Base-by-base conservation (phyloP, 2,113 vertebrate species). In the Notechis scutatus region DNA sequence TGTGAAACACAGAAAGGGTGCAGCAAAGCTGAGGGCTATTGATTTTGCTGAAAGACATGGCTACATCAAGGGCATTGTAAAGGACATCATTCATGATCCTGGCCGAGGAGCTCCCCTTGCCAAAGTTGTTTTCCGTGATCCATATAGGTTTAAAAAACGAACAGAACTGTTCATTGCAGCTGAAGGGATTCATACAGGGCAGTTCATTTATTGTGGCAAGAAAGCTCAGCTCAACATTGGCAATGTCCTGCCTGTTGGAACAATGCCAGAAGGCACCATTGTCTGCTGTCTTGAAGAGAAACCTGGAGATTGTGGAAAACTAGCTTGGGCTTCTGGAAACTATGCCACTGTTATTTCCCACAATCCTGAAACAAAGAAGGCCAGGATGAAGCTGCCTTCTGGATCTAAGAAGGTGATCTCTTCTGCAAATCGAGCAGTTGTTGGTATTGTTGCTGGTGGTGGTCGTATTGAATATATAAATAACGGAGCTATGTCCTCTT, bases 131-230 rank as follows among this genome's bases (percentile, higher is more conserved):
- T 99, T 99, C 97, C 98, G 99, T 4, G 99, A 99, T 94, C 99
- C 99, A 0, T 99, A 99, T 96, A 96, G 99, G 12, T 99, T 99
- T 95, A 99, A 99, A 98, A 99, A 99, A 93, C 98, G 99, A 94
- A 99, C 99, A 0, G 99, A 99, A 95, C 97, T 99, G 69, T 99
- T 99, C 95, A 99, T 99, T 29, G 99, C 99, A 0, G 99, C 99
- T 0, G 99, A 99, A 97, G 99, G 99, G 42, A 99, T 99, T 96
- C 99, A 99, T 88, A 99, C 99, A 0, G 99, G 99, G 2, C 99
- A 99, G 97, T 99, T 99, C 50, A 98, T 99, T 90, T 99, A 99
- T 97, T 99, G 99, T 0, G 99, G 99, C 97, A 99, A 99, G 98
- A 99, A 99, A 94, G 99, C 99, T 95, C 99, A 99, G 97, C 98